phyloP scores from a whole-genome alignment of 37 sponge, comb jelly and placozoan species.

The Haliclona indistincta region DNA sequence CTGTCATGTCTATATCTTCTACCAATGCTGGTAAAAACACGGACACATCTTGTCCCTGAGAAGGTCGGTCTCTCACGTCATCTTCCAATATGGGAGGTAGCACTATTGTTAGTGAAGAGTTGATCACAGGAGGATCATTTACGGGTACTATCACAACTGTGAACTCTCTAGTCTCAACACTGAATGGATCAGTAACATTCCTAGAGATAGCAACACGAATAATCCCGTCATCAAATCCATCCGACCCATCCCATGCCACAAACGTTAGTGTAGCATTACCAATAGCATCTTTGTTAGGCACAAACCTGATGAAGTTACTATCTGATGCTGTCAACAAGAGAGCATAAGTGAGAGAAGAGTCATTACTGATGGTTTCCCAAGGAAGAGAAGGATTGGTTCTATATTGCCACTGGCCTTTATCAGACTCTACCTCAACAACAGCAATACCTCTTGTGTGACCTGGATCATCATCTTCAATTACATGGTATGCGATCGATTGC shows the following conservation, averaged over 20 bases:
- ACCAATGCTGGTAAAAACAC: slow-evolving; percentile 49
- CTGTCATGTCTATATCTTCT: slow-evolving; percentile 62
- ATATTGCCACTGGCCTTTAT: slow-evolving; percentile 79
- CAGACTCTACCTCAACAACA: slow-evolving; percentile 54
- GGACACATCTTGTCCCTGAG: slow-evolving; percentile 62
- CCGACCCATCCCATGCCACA: slow-evolving; percentile 86
- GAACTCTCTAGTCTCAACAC: slow-evolving; percentile 54
- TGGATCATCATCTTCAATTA: slow-evolving; percentile 79
- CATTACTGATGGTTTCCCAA: slow-evolving; percentile 34
- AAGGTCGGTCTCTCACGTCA: slow-evolving; percentile 60
- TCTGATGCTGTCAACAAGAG: slow-evolving; percentile 55
- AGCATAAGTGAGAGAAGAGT: slow-evolving; percentile 26
- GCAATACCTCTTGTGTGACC: slow-evolving; percentile 67
- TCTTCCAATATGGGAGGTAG: slow-evolving; percentile 74
- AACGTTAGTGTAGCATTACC: slow-evolving; percentile 75
- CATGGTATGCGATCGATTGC: slow-evolving; percentile 35
- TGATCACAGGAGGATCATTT: slow-evolving; percentile 89
- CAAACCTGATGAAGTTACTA: slow-evolving; percentile 68
- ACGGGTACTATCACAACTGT: slow-evolving; percentile 68
- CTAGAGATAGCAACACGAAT: slow-evolving; percentile 26
- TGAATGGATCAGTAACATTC: slow-evolving; percentile 57
- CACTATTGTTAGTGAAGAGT: slow-evolving; percentile 1
- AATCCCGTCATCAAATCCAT: slow-evolving; percentile 53
- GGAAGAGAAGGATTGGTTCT: not conserved
- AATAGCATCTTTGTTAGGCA: slow-evolving; percentile 68